Evolutionary conservation across 2,113 vertebrate genomes (phyloP), one percentile per base, ranked within the genome.

Genomic region (Oenanthe melanoleuca): DNA sequence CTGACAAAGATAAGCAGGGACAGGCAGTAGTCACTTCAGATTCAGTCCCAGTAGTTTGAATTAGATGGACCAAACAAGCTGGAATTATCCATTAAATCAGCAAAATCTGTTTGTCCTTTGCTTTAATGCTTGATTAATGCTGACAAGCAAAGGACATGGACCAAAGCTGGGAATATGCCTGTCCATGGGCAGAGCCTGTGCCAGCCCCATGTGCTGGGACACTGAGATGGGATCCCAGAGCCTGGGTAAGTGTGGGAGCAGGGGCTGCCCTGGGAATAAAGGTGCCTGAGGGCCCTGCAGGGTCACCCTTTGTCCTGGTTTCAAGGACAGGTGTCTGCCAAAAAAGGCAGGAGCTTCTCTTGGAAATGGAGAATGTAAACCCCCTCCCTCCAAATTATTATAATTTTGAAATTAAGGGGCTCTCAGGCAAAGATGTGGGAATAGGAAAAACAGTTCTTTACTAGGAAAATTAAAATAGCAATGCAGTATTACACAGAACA

Each of bases 1-100:
- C 66, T 93, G 95, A 93, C 89, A 96, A 72, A 96, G 83, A 97
- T 92, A 69, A 95, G 71, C 67, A 80, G 83, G 71, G 93, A 93
- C 92, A 95, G 88, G 78, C 89, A 81, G 93, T 33, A 89, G 93
- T 95, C 95, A 95, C 64, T 93, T 97, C 71, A 34, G 45, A 95
- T 97, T 93, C 71, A 21, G 42, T 66, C 92, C 89, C 64, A 83
- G 83, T 37, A 65, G 45, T 67, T 92, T 83, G 91, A 94, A 94
- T 93, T 88, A 95, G 86, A 91, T 95, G 89, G 83, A 89, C 88
- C 89, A 96, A 97, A 95, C 29, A 12, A 97, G 88, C 71, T 86
- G 91, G 95, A 95, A 96, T 96, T 96, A 96, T 96, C 93, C 89
- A 83, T 95, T 96, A 97, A 95, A 97, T 94, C 96, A 96, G 88